A percentile compares a stretch with the other conserved stretches of the same genome.
Evolutionary conservation across 2,797 vertebrate species (phyloP).

Genomic region (Myotis pilosus): DNA sequence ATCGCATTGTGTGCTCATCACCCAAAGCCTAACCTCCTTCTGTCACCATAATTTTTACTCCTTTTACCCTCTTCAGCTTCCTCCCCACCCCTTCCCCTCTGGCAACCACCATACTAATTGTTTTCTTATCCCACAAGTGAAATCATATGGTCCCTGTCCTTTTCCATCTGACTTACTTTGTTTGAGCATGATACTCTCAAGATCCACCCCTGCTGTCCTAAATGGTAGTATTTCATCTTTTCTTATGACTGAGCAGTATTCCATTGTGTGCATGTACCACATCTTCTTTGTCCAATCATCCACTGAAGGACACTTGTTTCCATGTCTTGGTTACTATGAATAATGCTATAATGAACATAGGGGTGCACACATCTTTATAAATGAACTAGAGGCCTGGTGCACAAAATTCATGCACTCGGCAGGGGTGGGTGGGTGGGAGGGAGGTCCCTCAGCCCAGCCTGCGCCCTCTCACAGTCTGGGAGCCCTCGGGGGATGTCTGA

Average conservation of each 20-base stretch:
- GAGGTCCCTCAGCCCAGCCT: too few relatives aligned
- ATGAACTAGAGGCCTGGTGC: too few relatives aligned
- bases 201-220: background rate
- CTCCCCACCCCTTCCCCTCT: background rate
- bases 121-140: background rate
- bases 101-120: background rate
- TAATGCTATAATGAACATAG: background rate
- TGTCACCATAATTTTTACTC: background rate
- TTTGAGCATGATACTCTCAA: background rate
- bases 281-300: background rate
- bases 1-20: background rate
- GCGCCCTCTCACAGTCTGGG: rapidly evolving
- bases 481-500: too few relatives aligned
- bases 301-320: background rate
- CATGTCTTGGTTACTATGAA: background rate
- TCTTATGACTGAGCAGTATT: background rate
- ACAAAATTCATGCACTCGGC: too few relatives aligned
- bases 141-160: background rate
- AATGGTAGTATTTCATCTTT: background rate
- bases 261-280: background rate
- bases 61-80: background rate
- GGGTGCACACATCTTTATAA: background rate
- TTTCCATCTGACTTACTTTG: background rate
- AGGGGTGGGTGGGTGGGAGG: too few relatives aligned
- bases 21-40: background rate